Base-by-base conservation (phyloP, 2,113 vertebrate species). In the Tauraco erythrolophus region DNA sequence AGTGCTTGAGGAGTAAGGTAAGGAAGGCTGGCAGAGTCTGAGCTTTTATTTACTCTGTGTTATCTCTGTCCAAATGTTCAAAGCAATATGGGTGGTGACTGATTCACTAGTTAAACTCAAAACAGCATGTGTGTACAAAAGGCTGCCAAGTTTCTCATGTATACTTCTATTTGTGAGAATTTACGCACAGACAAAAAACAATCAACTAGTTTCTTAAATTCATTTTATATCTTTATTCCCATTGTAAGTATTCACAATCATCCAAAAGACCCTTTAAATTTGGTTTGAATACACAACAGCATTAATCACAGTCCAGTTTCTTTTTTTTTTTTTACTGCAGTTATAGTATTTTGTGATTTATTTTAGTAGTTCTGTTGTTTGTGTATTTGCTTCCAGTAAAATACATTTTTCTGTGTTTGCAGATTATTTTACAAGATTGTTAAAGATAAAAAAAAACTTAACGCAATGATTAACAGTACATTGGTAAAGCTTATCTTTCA, bases 31-130 rank as follows among this genome's bases (percentile, higher is more conserved):
- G 96, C 91, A 95, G 65, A 70, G 37, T 46, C 82, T 83, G 77
- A 93, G 69, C 79, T 94, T 85, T 92, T 95, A 90, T 95, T 94
- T 95, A 93, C 93, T 75, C 68, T 65, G 41, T 94, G 94, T 97
- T 97, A 96, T 96, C 96, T 94, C 77, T 77, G 75, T 93, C 92
- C 87, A 96, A 79, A 84, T 62, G 85, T 97, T 97, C 94, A 95
- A 97, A 97, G 89, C 88, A 91, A 57, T 93, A 85, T 74, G 87
- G 94, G 91, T 96, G 89, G 95, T 84, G 76, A 94, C 77, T 96
- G 89, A 96, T 90, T 86, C 81, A 76, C 66, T 61, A 85, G 79
- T 93, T 94, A 96, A 96, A 88, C 89, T 95, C 86, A 96, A 95
- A 94, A 79, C 91, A 95, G 75, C 81, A 60, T 97, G 75, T 95